These are phyloP conservation scores for Griposia aprilina DNA, from an alignment of 2,888 invertebrate genomes.

Conservation along the genomic window DNA sequence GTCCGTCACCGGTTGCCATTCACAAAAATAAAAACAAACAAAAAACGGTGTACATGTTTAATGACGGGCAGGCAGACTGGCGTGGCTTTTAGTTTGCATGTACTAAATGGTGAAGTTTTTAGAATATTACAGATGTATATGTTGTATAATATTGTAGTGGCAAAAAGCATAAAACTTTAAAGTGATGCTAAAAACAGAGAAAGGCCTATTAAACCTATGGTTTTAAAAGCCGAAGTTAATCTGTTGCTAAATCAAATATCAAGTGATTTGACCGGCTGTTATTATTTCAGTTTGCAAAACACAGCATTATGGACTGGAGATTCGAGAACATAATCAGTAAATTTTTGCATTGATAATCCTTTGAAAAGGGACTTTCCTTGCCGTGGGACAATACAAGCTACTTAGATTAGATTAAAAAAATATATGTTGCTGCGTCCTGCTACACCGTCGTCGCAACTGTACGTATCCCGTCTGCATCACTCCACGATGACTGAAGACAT, in stretches of 20 bases:
- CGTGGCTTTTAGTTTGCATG: conserved; percentile 26
- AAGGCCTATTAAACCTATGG: not conserved
- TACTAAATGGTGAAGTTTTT: conserved; percentile 1
- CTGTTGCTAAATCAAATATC: not conserved
- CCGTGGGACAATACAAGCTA: no score
- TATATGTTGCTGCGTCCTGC: no score
- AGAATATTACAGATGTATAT: not conserved
- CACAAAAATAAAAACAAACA: conserved; percentile 47
- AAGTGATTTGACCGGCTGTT: not conserved
- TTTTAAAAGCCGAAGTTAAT: not conserved
- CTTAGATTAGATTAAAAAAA: no score
- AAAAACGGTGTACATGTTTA: conserved; percentile 32
- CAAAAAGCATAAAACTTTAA: not conserved
- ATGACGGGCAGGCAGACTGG: conserved; percentile 32
- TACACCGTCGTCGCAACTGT: no score
- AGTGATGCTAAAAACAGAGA: not conserved
- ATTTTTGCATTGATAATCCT: no score
- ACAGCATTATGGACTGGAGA: not conserved
- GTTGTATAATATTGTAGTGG: not conserved
- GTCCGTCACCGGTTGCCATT: conserved; percentile 14
- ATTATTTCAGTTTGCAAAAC: not conserved
- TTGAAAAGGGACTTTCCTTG: no score
- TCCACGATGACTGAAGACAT: no score
- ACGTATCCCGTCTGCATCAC: no score
- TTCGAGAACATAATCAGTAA: not conserved